Evolutionary conservation across 2,113 vertebrate species (phyloP), one percentile per base, ranked within the genome.

Genomic region (Neolamprologus brichardi): DNA sequence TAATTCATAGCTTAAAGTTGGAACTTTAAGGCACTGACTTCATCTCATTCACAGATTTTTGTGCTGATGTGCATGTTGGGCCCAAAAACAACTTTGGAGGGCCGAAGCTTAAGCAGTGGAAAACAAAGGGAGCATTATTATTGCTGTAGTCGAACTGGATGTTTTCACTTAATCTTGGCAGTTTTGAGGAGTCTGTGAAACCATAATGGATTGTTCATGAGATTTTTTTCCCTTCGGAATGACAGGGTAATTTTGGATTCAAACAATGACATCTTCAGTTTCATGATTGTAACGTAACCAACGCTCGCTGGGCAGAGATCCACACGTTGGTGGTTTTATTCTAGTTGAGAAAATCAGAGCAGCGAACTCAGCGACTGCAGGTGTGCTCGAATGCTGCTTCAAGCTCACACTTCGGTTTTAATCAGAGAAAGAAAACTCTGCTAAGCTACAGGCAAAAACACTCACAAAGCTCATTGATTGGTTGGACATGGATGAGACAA

Each of bases 81-180:
- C 78, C 23, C 84, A 37, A 13, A 51, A 81, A 32, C 70, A 56
- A 79, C 17, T 6, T 28, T 15, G 14, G 49, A 70, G 79, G 39
- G 58, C 78, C 28, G 39, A 56, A 64, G 12, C 8, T 46, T 46
- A 53, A 53, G 30, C 8, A 83, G 75, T 32, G 12, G 28, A n/a
- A 81, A 70, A 85, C 83, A 91, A 89, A 87, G 80, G 17, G 52
- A 75, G 60, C 82, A 13, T 81, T 87, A 78, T 87, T 83, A 49
- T 67, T 83, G 79, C 79, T 39, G 46, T 56, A 18, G 72, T 49
- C 23, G 4, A 64, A 20, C 41, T 67, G 86, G 79, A 51, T 87
- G 85, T 79, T 88, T 91, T 60, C 15, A 64, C 51, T 88, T 86
- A 82, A 79, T 79, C 84, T 34, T 87, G 82, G 87, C 82, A 79